Base-by-base conservation (phyloP, 2,113 vertebrate species). In the Psophia crepitans region DNA sequence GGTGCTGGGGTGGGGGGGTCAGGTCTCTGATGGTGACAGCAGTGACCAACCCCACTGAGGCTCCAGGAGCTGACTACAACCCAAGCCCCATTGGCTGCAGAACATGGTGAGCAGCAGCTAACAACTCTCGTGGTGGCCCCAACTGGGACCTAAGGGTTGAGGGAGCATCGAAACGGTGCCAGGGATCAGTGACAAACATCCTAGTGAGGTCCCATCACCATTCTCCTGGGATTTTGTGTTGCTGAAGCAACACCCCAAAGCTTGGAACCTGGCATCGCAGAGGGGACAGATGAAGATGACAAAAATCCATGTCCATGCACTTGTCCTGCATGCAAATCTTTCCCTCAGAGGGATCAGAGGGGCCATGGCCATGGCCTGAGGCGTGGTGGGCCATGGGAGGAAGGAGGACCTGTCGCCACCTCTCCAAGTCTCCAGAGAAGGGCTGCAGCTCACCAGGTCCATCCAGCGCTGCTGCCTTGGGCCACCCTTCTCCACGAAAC, bases 71-170 rank as follows among this genome's bases (percentile, higher is more conserved):
- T 63, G 3, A 8, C 8, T 9, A 3, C 26, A 44, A 58, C 30
- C 61, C 12, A 2, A 16, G n/a, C 56, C 24, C 26, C 73, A 17
- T 12, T 4, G 2, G 9, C 77, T 32, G 21, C 30, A 48, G 68
- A 35, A 28, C 1, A 1, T 8, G 26, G 5, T 27, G 44, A 51
- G 60, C 49, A 89, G 53, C 53, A 24, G 15, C 56, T 73, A 70
- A 15, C 11, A 43, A 2, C 28, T n/a, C 49, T 64, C 0, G 0
- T 23, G 46, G 39, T 68, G 74, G 35, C 37, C 56, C 48, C 6
- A 9, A 5, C 37, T 58, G 69, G 15, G 5, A 23, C 54, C 18
- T 18, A 61, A 17, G 69, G 41, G 39, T 43, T 5, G 14, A 56
- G 32, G 32, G 7, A 90, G 13, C 9, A 4, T 9, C 22, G 3